Evolutionary conservation across 2,113 vertebrate species (phyloP), one percentile per base, ranked within the genome.

Genomic region (Ictidomys tridecemlineatus): DNA sequence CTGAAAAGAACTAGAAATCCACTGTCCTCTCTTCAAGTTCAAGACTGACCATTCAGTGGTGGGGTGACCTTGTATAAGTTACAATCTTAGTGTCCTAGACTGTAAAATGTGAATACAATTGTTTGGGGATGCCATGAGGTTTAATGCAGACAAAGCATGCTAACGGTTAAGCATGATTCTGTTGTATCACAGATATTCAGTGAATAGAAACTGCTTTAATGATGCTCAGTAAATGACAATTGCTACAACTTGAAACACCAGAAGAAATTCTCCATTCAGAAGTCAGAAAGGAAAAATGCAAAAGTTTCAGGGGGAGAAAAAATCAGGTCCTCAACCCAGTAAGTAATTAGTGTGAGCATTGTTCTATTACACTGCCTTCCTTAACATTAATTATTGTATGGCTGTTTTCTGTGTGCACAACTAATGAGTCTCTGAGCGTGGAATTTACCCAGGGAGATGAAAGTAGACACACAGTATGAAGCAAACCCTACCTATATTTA

Each of bases 371-470:
- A 87, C 93, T 94, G 96, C 91, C 92, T 98, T 83, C 82, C 96
- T 93, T 97, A 97, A 93, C 96, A 93, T 97, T 98, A 97, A 98
- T 98, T 98, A 98, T 95, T 97, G 94, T 30, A 95, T 97, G 96
- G 79, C 94, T 97, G 95, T 93, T 95, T 10, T 83, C 80, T 98
- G 96, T 98, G 94, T 93, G 95, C 74, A 93, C 9, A 1, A 87
- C 94, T 98, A 98, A 98, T 97, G 98, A 98, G 96, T 78, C n/a
- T 85, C 85, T 80, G 77, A 94, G 95, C 78, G 12, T 82, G 92
- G 97, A 98, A 97, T 94, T 97, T 97, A 97, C 94, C 92, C 89
- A 97, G 89, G 94, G 95, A 98, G 78, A 90, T 89, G 37, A 45
- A 94, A n/a, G 70, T 8, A 93, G 95, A 34, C 88, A 76, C 65